Evolutionary conservation across 2,888 invertebrate species (phyloP).

Genomic region (Loripinus fragilis): DNA sequence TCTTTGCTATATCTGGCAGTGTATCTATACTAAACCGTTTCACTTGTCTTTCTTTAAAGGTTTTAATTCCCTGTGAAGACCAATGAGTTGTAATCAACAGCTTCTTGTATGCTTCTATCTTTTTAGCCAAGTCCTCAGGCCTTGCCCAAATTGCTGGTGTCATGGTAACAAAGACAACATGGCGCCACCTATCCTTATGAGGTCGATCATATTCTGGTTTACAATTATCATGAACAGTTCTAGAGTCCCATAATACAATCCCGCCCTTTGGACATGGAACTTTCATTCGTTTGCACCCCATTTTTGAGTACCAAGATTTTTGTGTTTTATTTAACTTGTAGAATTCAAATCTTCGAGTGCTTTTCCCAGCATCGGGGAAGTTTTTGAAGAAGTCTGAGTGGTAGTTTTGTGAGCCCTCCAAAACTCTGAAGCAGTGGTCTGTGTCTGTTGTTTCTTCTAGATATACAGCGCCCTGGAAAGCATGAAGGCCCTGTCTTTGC

Average conservation of each 20-base stretch:
- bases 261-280: slow-evolving; percentile 66
- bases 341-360: slow-evolving; percentile 32
- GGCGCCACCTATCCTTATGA: slow-evolving; percentile 61
- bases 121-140: slow-evolving; percentile 46
- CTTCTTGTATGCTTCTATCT: slow-evolving; percentile 55
- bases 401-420: slow-evolving; percentile 57
- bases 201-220: slow-evolving; percentile 50
- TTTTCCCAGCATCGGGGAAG: slow-evolving; percentile 24
- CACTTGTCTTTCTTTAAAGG: slow-evolving; percentile 5
- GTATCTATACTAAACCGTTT: neutral
- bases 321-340: slow-evolving; percentile 9
- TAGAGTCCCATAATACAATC: slow-evolving; percentile 69
- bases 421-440: slow-evolving; percentile 58
- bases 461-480: slow-evolving; percentile 66
- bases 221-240: slow-evolving; percentile 64
- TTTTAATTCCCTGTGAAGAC: slow-evolving; percentile 50
- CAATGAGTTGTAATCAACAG: slow-evolving; percentile 60
- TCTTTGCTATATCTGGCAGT: slow-evolving; percentile 60
- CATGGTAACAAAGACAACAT: slow-evolving; percentile 66
- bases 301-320: neutral
- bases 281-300: slow-evolving; percentile 32
- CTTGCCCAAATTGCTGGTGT: slow-evolving; percentile 65
- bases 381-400: slow-evolving; percentile 51
- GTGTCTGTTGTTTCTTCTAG: slow-evolving; percentile 56
- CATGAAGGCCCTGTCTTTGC: slow-evolving; percentile 55